Percentiles rank a stretch among this genome's conserved stretches.
Evolutionary conservation across 1,140 invertebrate genomes (phyloP).

Genomic region (Meloidogyne hapla): DNA sequence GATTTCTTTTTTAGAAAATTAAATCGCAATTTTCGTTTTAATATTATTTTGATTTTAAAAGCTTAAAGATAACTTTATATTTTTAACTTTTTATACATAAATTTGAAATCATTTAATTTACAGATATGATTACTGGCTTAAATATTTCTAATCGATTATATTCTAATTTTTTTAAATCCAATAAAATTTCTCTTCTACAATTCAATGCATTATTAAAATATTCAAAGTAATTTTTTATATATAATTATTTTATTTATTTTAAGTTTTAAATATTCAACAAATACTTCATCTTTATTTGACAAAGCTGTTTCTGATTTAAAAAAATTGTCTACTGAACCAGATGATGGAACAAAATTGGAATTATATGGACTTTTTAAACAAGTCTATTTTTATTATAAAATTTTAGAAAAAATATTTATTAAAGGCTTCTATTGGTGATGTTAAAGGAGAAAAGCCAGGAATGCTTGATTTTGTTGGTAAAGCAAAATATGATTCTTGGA

Average conservation of each 20-base stretch:
- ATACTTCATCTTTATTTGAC: constrained; percentile 59
- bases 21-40: too few species aligned
- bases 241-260: background rate
- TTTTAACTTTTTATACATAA: too few species aligned
- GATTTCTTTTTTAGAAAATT: too few species aligned
- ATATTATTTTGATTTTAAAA: too few species aligned
- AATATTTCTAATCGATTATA: background rate
- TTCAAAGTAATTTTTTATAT: background rate
- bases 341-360: constrained; percentile 69
- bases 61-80: too few species aligned
- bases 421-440: constrained; percentile 69
- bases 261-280: background rate
- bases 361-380: constrained; percentile 71
- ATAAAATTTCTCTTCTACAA: background rate
- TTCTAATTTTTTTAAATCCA: background rate
- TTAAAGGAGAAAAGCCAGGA: constrained; percentile 68
- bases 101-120: too few species aligned
- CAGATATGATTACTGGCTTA: too few species aligned
- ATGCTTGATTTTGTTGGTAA: constrained; percentile 71
- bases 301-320: constrained; percentile 66
- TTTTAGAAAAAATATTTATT: constrained; percentile 28
- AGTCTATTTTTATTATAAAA: constrained; percentile 55
- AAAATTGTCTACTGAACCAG: constrained; percentile 66
- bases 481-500: constrained; percentile 72
- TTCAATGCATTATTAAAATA: background rate